Percentiles rank a stretch among this genome's conserved stretches.
phyloP scores from a whole-genome alignment of 92 coral and sea anemone species.

The Palythoa heliodiscus region DNA sequence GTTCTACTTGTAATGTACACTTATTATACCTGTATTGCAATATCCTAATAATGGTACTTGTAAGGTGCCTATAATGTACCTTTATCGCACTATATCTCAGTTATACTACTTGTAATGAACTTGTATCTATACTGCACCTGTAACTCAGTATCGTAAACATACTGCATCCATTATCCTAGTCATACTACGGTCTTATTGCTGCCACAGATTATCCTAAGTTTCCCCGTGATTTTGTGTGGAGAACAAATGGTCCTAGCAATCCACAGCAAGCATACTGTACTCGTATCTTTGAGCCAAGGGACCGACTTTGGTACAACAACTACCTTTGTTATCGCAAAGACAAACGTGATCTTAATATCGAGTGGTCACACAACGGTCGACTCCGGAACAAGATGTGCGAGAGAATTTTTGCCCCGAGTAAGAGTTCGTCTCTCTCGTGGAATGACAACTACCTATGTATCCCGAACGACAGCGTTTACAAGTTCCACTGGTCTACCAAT shows the following conservation, averaged over 20 bases:
- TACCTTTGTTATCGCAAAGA: slow-evolving; percentile 81
- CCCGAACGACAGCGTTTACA: slow-evolving; percentile 77
- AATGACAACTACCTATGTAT: slow-evolving; percentile 68
- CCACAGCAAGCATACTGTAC: slow-evolving; percentile 54
- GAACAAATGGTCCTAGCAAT: slow-evolving; percentile 49
- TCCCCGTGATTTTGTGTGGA: slow-evolving; percentile 84
- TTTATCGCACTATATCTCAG: too few species aligned
- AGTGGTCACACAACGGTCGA: slow-evolving; percentile 68
- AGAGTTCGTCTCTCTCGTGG: slow-evolving; percentile 54
- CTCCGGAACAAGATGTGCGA: slow-evolving; percentile 63
- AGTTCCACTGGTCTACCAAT: slow-evolving; percentile 73
- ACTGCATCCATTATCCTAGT: neutral
- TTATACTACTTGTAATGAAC: too few species aligned
- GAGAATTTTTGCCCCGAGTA: slow-evolving; percentile 56
- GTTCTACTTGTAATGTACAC: too few species aligned
- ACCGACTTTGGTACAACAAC: slow-evolving; percentile 56
- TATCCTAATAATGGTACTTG: too few species aligned
- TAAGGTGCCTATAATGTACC: too few species aligned
- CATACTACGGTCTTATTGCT: neutral
- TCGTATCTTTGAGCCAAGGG: slow-evolving; percentile 65
- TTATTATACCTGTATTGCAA: too few species aligned
- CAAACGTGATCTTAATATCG: slow-evolving; percentile 58
- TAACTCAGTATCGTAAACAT: too few species aligned
- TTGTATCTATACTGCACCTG: too few species aligned
- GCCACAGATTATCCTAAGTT: slow-evolving; percentile 79